Evolutionary conservation across 2,888 invertebrate genomes (phyloP).

Genomic region (Spodoptera littoralis): DNA sequence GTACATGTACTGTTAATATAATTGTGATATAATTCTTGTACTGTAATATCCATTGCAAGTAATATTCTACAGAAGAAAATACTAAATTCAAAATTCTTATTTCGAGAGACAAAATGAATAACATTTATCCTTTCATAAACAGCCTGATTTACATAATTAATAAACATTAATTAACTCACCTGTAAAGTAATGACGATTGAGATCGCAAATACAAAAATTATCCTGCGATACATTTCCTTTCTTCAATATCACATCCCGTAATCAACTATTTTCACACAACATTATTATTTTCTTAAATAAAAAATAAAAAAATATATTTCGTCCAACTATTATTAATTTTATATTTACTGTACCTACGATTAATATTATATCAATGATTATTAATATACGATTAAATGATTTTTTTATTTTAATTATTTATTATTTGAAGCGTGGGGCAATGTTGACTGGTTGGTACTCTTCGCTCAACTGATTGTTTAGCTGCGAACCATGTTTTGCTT

Average conservation of each 20-base stretch:
- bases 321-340: too few species aligned
- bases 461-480: slow-evolving; percentile 66
- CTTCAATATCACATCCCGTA: slow-evolving; percentile 70
- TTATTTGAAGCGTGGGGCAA: slow-evolving; percentile 37
- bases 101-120: not conserved
- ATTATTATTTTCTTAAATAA: slow-evolving; percentile 48
- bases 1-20: too few species aligned
- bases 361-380: not conserved
- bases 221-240: slow-evolving; percentile 78
- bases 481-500: slow-evolving; percentile 71
- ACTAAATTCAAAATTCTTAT: too few species aligned
- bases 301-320: slow-evolving; percentile 13
- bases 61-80: not conserved
- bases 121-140: not conserved
- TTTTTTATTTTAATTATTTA: slow-evolving; percentile 29
- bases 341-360: too few species aligned
- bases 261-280: slow-evolving; percentile 68
- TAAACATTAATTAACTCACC: slow-evolving; percentile 65
- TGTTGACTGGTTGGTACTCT: slow-evolving; percentile 60
- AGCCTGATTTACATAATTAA: not conserved
- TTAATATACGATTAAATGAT: not conserved
- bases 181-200: slow-evolving; percentile 75
- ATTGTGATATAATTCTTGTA: too few species aligned
- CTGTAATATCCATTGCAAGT: too few species aligned
- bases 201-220: slow-evolving; percentile 70